These are phyloP conservation scores for Spisula solida DNA, from an alignment of 2,888 invertebrate genomes.

Conservation along the genomic window DNA sequence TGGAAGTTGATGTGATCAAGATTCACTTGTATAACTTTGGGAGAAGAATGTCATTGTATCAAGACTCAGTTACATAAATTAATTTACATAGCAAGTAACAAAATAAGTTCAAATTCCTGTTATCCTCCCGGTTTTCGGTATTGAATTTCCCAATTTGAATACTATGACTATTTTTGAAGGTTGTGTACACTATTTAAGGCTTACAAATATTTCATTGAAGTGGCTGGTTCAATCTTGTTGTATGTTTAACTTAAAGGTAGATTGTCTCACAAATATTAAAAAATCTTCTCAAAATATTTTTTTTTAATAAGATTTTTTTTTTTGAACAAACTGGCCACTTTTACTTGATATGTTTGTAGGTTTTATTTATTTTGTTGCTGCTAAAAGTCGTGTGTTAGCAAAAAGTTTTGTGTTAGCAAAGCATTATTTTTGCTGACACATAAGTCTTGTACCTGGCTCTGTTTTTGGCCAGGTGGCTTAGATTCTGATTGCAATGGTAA, in stretches of 20 bases:
- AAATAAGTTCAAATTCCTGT: background rate
- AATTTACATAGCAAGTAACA: no score
- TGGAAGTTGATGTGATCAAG: background rate
- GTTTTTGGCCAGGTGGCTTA: no score
- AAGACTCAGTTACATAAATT: no score
- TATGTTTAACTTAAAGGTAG: no score
- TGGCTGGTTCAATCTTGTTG: background rate
- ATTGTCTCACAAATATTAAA: no score
- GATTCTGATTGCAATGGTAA: no score
- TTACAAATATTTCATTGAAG: background rate
- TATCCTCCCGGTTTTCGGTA: background rate
- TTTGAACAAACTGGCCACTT: background rate
- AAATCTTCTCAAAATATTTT: no score
- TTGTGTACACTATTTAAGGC: background rate
- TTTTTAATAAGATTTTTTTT: no score
- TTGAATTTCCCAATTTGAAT: background rate
- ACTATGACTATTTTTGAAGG: background rate
- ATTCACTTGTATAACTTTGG: background rate
- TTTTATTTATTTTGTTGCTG: background rate
- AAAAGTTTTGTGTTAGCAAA: slow-evolving; percentile 4
- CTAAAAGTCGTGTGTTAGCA: background rate
- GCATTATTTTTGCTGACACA: background rate
- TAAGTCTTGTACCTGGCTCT: no score
- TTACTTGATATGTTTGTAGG: background rate
- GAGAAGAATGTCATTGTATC: no score